Conservation (phyloP, 23 tunicate species). For the Trididemnum miniatum region DNA sequence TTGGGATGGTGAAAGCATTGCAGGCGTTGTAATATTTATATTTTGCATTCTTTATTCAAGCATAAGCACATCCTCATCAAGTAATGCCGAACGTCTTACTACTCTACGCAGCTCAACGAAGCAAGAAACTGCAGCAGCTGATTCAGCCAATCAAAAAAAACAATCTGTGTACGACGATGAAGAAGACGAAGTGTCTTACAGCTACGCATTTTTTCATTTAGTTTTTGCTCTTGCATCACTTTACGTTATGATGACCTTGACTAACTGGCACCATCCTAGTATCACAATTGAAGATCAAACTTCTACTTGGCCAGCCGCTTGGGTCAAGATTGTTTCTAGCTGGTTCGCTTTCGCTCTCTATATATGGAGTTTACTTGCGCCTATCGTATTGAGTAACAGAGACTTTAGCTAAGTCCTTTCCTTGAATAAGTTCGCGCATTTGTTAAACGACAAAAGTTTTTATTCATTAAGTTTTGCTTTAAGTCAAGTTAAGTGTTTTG, state of each 20-base stretch:
- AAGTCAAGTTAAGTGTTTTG: no score
- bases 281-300: conserved; percentile 11
- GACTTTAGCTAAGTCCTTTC: conserved; percentile 41
- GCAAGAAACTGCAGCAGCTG: neutral
- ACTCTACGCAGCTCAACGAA: neutral
- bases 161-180: conserved; percentile 89
- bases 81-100: conserved; percentile 75
- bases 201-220: conserved; percentile 92
- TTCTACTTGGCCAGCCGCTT: conserved; percentile 73
- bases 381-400: conserved; percentile 66
- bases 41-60: conserved; percentile 74
- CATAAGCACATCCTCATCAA: conserved; percentile 48
- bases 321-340: conserved; percentile 89
- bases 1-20: conserved; percentile 76
- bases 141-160: conserved; percentile 9
- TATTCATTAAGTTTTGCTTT: no score
- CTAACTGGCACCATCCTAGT: conserved; percentile 87
- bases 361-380: conserved; percentile 92
- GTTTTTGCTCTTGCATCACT: conserved; percentile 92
- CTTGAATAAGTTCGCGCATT: no score
- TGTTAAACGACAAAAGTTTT: no score
- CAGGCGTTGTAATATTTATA: conserved; percentile 79
- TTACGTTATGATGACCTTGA: conserved; percentile 96
- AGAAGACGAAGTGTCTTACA: conserved; percentile 72
- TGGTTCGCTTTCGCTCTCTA: conserved; percentile 85